phyloP scores from a whole-genome alignment of 1,140 invertebrate species.

The Bombus consobrinus region DNA sequence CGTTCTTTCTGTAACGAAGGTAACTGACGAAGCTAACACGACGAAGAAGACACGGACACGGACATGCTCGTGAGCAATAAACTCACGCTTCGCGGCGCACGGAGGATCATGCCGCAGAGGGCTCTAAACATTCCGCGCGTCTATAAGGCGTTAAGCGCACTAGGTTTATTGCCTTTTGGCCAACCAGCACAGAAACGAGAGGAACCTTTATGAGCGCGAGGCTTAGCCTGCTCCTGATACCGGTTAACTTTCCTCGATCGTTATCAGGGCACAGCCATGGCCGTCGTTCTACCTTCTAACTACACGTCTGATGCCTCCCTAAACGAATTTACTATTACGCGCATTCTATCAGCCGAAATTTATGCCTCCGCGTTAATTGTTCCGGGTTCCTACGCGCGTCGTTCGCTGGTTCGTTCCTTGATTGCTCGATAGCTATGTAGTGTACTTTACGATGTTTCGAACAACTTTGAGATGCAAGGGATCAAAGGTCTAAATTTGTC shows the following conservation, averaged over 20 bases:
- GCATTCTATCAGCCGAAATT: slow-evolving; percentile 6
- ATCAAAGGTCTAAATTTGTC: neutral
- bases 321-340: slow-evolving; percentile 26
- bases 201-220: slow-evolving; percentile 56
- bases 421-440: neutral
- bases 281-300: slow-evolving; percentile 42
- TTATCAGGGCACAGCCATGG: slow-evolving; percentile 50
- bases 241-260: slow-evolving; percentile 65
- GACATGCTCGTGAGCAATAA: slow-evolving; percentile 62
- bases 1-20: slow-evolving; percentile 30
- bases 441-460: neutral
- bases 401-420: neutral
- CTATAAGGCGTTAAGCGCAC: slow-evolving; percentile 65
- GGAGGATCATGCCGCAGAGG: slow-evolving; percentile 54
- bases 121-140: slow-evolving; percentile 63
- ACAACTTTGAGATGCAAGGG: neutral
- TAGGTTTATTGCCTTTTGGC: slow-evolving; percentile 57
- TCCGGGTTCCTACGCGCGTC: neutral
- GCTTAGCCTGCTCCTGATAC: slow-evolving; percentile 60
- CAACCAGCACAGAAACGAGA: slow-evolving; percentile 50
- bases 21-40: slow-evolving; percentile 29
- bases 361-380: neutral
- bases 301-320: neutral
- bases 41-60: slow-evolving; percentile 4
- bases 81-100: slow-evolving; percentile 52